Conservation (phyloP, 2,113 vertebrate species). For the Plectropomus leopardus region DNA sequence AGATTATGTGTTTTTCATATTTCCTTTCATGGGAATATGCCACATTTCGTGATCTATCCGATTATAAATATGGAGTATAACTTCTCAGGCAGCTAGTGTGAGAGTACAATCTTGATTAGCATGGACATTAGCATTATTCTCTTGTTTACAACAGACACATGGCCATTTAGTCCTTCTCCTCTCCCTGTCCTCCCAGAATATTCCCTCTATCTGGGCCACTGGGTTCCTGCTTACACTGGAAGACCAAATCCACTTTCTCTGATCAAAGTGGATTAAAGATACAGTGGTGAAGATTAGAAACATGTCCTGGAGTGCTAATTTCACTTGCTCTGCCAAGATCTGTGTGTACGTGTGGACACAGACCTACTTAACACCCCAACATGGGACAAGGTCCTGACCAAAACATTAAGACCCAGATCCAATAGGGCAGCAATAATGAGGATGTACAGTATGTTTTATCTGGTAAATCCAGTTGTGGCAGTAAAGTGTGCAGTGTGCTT, state of each 20-base stretch:
- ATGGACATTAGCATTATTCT: slow-evolving; percentile 8
- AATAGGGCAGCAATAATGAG: slow-evolving; percentile 23
- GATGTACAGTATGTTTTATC: neutral
- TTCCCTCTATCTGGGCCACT: slow-evolving; percentile 56
- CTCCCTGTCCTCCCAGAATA: slow-evolving; percentile 5
- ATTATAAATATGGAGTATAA: neutral
- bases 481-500: neutral
- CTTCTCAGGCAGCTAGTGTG: neutral
- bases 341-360: slow-evolving; percentile 13
- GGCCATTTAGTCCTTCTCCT: neutral
- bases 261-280: slow-evolving; percentile 76
- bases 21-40: neutral
- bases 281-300: slow-evolving; percentile 67
- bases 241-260: slow-evolving; percentile 69
- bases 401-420: slow-evolving; percentile 34
- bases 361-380: slow-evolving; percentile 10
- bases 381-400: neutral
- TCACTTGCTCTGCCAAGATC: slow-evolving; percentile 36
- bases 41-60: neutral
- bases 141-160: neutral
- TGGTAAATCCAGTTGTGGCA: neutral
- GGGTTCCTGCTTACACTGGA: slow-evolving; percentile 23
- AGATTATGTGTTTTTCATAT: slow-evolving; percentile 12
- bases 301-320: slow-evolving; percentile 61
- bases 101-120: slow-evolving; percentile 2